Evolutionary conservation across 1,140 invertebrate species (phyloP), one percentile per base, ranked within the genome.

Genomic region (Piezodorus guildinii): DNA sequence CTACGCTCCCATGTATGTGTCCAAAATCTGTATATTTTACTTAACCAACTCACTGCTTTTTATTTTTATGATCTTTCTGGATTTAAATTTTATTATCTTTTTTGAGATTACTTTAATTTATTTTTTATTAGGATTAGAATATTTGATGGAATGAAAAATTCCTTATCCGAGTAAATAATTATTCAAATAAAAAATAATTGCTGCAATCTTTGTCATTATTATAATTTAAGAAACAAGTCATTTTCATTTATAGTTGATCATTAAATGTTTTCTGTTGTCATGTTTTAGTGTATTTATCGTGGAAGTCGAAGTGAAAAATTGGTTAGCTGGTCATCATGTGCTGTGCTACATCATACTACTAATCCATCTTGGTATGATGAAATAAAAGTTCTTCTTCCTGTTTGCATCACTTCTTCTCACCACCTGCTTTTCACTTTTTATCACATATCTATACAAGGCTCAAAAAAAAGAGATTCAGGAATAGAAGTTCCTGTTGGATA

Each of bases 401-500:
- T 86, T n/a, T 83, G 86, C 58, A 75, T 94, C 10, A 83, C 87
- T 25, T 71, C 80, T 0, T 82, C 84, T 39, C 91, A 94, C 74
- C 91, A 95, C 72, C 71, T 94, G 21, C 78, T 94, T 4, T 94
- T 95, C 73, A 90, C 87, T 3, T 94, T 95, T 74, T 85, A 88
- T 72, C 91, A 95, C 72, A 85, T 94, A 66, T 90, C 88, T 19
- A 91, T 91, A 68, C 89, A 93, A 75, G 80, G 87, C 67, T 84
- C 85, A 61, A 91, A 93, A 73, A 88, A 88, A 71, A 84, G 85
- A 68, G 86, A 89, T 67, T 80, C 82, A 16, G 80, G 81, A 1
- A 83, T 93, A 39, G 92, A 96, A 73, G 87, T 82, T 63, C 84
- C 89, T 67, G 88, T 96, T 62, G 94, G 94, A 0, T 96, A 91